A percentile compares a stretch with the other conserved stretches of the same genome.
Conservation (phyloP, 2,797 vertebrate species). For the Ambastaia sidthimunki region DNA sequence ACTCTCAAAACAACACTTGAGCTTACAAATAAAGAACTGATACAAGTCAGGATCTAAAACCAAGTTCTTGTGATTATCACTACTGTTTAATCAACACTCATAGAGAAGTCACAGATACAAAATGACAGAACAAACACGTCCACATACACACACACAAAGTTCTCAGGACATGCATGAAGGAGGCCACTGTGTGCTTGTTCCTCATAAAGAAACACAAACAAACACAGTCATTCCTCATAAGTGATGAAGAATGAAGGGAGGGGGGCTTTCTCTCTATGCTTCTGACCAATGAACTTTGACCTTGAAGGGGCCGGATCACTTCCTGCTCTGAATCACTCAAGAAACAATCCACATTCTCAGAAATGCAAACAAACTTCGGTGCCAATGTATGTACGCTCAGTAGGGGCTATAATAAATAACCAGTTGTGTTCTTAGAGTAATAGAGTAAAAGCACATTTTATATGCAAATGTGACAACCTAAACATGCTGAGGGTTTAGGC, state of each 20-base stretch:
- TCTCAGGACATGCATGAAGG: conserved; percentile 68
- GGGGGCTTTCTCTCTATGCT: conserved; percentile 25
- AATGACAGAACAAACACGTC: background rate
- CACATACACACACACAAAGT: conserved; percentile 40
- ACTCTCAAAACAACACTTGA: conserved; percentile 14
- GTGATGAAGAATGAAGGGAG: conserved; percentile 63
- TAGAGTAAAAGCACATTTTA: background rate
- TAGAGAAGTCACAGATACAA: conserved; percentile 18
- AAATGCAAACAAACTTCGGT: conserved; percentile 16
- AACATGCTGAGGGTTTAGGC: background rate
- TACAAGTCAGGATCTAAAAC: background rate
- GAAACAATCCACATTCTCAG: conserved; percentile 20
- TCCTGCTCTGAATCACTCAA: conserved; percentile 60
- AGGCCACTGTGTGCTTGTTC: conserved; percentile 72
- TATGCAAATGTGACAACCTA: background rate
- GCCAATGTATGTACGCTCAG: background rate
- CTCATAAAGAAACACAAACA: conserved; percentile 65
- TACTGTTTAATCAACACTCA: conserved; percentile 23
- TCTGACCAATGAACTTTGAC: conserved; percentile 57
- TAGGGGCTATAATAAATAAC: background rate
- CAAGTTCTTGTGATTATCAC: conserved; percentile 13
- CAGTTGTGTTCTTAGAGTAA: background rate
- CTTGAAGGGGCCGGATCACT: conserved; percentile 52
- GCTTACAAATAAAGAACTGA: background rate
- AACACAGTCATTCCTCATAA: conserved; percentile 65